Base-by-base conservation (phyloP, 2,797 vertebrate genomes). In the Myiothlypis chrysogaster region DNA sequence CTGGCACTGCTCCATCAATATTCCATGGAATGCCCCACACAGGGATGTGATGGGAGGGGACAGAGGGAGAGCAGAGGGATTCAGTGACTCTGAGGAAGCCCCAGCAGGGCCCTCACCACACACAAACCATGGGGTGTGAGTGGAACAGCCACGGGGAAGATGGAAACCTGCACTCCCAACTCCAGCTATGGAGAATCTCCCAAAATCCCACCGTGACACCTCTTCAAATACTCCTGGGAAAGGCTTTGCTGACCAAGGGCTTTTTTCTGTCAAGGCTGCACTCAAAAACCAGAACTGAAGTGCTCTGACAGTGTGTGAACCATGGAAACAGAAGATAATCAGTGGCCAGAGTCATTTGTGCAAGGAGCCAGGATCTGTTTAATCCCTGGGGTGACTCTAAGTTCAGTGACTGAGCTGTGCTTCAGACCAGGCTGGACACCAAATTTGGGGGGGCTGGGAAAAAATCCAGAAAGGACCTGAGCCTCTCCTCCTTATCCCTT, bases 361-460 rank as follows among this genome's bases (percentile, higher is more conserved):
- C 25, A n/a, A 57, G 39, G 49, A 87, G 70, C 22, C 49, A 75
- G 37, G 61, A 64, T 73, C 37, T 80, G 41, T 10, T 82, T 91
- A 93, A 95, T 88, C 87, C 92, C 89, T 63, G 73, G 82, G 79
- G 87, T 92, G 89, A 90, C 59, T 81, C 72, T n/a, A 61, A 92
- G 90, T 94, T 92, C 77, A 97, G 32, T 41, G 72, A 70, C 56
- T 14, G 22, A 70, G 70, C 47, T 52, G 56, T 18, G 30, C 34
- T 35, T 22, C n/a, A 65, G 79, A 78, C 73, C 39, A 75, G 78
- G n/a, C 64, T 80, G 56, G n/a, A 94, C 59, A 76, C 70, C 41
- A 83, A 50, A 93, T 77, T 5, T 24, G 50, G 6, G 47, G 7
- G 56, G 52, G 32, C 37, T 21, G n/a, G 44, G 34, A 73, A 79